A percentile compares a stretch with the other conserved stretches of the same genome.
Conservation (phyloP, 2,888 invertebrate genomes). For the Eupeodes luniger region DNA sequence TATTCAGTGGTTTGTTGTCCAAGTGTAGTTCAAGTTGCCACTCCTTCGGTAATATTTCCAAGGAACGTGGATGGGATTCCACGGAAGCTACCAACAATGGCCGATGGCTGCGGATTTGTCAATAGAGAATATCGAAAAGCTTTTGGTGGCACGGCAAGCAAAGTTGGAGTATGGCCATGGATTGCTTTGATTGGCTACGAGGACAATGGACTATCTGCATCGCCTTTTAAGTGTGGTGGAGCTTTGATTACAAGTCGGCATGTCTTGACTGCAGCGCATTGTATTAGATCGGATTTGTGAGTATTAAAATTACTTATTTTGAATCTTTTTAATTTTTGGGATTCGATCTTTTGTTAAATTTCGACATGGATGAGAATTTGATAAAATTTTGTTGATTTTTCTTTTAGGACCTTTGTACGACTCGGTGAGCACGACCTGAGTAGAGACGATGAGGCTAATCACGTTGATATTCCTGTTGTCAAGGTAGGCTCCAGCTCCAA, state of each 20-base stretch:
- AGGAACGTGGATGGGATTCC: constrained; percentile 78
- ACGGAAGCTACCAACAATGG: constrained; percentile 80
- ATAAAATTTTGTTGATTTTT: no score
- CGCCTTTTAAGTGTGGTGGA: constrained; percentile 85
- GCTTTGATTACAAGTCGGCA: constrained; percentile 85
- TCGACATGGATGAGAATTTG: no score
- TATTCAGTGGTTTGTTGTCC: constrained; percentile 81
- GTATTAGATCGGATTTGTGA: constrained; percentile 81
- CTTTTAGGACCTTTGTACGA: constrained; percentile 87
- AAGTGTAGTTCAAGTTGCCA: constrained; percentile 8
- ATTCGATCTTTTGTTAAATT: background rate
- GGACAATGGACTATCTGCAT: constrained; percentile 81
- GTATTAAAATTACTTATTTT: constrained; percentile 50
- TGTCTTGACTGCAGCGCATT: constrained; percentile 87
- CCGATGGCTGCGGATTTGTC: constrained; percentile 87
- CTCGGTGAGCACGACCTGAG: constrained; percentile 91
- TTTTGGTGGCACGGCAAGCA: constrained; percentile 89
- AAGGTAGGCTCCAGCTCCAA: constrained; percentile 79
- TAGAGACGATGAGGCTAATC: constrained; percentile 86
- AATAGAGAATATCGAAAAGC: constrained; percentile 86
- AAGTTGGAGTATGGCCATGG: constrained; percentile 92
- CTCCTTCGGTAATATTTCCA: background rate
- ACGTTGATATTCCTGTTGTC: constrained; percentile 87
- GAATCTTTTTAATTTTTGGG: background rate
- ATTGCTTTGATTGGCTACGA: constrained; percentile 90